Percentiles rank a stretch among this genome's conserved stretches.
Conservation (phyloP, 2,797 vertebrate species). For the Pitangus sulphuratus region DNA sequence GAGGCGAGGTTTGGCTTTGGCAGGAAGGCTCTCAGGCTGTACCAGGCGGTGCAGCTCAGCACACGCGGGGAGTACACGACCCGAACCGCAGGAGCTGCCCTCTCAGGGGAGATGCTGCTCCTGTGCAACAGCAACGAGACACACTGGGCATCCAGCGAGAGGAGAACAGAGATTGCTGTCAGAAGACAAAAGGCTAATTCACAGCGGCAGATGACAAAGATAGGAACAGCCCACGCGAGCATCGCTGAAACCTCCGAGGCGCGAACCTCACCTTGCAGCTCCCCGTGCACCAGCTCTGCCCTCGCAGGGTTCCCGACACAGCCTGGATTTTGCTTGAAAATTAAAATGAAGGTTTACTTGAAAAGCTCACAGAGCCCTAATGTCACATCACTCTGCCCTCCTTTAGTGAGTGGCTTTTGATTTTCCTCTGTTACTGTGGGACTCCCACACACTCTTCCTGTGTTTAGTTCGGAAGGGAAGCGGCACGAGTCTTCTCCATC, state of each 20-base stretch:
- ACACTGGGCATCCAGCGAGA: neutral
- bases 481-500: neutral
- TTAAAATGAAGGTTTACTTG: neutral
- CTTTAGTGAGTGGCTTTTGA: neutral
- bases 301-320: fast-evolving
- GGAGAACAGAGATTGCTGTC: neutral
- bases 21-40: fast-evolving
- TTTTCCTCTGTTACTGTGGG: neutral
- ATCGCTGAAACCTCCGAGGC: neutral
- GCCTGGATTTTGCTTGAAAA: neutral
- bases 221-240: neutral
- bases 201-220: neutral
- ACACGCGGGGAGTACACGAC: fast-evolving
- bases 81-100: neutral
- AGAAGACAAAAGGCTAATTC: constrained; percentile 10
- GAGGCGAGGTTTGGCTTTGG: neutral
- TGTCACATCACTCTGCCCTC: neutral
- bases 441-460: constrained; percentile 15
- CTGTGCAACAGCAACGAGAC: neutral
- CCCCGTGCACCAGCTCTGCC: neutral
- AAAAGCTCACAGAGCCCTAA: neutral
- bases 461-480: neutral
- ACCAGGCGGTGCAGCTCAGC: neutral
- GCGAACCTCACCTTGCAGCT: neutral
- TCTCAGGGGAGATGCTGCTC: neutral